Evolutionary conservation across 2,888 invertebrate species (phyloP).

Genomic region (Oscheius sp.): DNA sequence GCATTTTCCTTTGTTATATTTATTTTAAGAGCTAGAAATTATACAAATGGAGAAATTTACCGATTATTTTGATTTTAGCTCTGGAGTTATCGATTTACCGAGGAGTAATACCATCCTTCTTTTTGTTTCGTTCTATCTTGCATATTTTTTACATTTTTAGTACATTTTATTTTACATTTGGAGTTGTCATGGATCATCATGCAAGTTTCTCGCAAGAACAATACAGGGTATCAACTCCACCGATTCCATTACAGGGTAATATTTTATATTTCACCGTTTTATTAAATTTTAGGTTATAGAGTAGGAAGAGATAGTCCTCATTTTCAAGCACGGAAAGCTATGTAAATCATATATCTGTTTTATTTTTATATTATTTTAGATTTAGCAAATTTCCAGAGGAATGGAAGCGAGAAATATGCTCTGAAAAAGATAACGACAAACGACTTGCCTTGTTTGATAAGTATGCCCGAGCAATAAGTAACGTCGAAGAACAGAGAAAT

Average conservation of each 20-base stretch:
- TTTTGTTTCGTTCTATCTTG: no score
- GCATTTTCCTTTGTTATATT: no score
- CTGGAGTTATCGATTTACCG: no score
- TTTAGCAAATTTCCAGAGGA: slow-evolving; percentile 6
- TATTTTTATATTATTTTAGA: background rate
- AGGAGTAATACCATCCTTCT: no score
- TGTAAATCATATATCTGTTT: background rate
- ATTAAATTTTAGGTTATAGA: background rate
- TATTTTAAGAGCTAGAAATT: no score
- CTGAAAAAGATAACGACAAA: background rate
- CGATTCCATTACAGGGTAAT: background rate
- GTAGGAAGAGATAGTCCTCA: slow-evolving; percentile 1
- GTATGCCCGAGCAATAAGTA: background rate
- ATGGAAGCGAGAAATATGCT: slow-evolving; percentile 2
- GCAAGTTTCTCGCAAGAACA: no score
- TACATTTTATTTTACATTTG: no score
- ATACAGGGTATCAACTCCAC: no score
- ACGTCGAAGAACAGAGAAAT: background rate
- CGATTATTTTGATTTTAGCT: no score
- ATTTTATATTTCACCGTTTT: background rate
- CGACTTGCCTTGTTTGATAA: slow-evolving; percentile 7
- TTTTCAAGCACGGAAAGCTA: background rate
- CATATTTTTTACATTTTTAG: no score
- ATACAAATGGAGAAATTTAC: no score
- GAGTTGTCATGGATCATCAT: no score